Evolutionary conservation across 2,888 invertebrate species (phyloP).

Genomic region (Synergus japonicus): DNA sequence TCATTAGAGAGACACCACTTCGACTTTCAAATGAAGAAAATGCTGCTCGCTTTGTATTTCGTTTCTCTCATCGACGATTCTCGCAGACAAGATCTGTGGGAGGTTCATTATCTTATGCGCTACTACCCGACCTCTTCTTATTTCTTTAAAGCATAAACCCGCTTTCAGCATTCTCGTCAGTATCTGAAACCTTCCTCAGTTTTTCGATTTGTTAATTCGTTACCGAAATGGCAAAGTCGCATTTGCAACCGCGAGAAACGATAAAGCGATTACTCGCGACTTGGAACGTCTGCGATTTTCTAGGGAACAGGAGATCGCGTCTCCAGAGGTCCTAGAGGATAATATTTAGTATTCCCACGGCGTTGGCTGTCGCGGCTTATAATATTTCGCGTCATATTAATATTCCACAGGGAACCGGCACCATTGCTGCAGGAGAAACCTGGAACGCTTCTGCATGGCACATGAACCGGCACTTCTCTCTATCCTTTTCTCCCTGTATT

Average conservation of each 20-base stretch:
- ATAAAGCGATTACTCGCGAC: not conserved
- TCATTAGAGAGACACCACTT: slow-evolving; percentile 39
- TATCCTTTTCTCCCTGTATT: slow-evolving; percentile 41
- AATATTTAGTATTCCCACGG: slow-evolving; percentile 76
- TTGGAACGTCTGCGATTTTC: slow-evolving; percentile 18
- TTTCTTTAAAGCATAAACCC: slow-evolving; percentile 29
- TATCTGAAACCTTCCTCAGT: not conserved
- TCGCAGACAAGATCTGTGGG: slow-evolving; percentile 16
- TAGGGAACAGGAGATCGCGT: slow-evolving; percentile 33
- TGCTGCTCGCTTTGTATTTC: slow-evolving; percentile 37
- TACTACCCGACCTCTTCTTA: slow-evolving; percentile 14
- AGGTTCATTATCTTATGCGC: slow-evolving; percentile 28
- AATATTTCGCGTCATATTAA: slow-evolving; percentile 77
- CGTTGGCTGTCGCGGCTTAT: slow-evolving; percentile 76
- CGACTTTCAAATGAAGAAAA: slow-evolving; percentile 41
- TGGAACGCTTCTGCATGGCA: slow-evolving; percentile 38
- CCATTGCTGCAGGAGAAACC: slow-evolving; percentile 56
- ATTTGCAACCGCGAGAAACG: not conserved
- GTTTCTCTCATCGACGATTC: slow-evolving; percentile 18
- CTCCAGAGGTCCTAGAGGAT: slow-evolving; percentile 60
- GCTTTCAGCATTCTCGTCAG: slow-evolving; percentile 23
- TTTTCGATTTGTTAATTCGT: slow-evolving; percentile 36
- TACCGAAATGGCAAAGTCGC: not conserved
- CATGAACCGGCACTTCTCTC: slow-evolving; percentile 20
- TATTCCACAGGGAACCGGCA: slow-evolving; percentile 73